A percentile compares a stretch with the other conserved stretches of the same genome.
Conservation (phyloP, 2,888 invertebrate genomes). For the Phasia obesa region DNA sequence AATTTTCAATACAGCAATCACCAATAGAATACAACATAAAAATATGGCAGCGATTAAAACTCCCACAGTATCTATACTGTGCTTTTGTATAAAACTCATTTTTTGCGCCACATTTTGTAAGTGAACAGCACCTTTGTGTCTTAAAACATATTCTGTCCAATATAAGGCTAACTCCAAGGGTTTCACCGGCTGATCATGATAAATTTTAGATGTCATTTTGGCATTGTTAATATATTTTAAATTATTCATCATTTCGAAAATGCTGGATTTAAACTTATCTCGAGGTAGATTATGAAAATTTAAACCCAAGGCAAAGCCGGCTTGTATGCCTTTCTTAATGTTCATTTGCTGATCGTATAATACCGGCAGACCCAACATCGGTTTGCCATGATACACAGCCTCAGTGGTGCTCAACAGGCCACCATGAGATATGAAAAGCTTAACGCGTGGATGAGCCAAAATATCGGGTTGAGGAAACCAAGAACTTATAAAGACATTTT, state of each 20-base stretch:
- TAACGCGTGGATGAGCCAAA: conserved; percentile 82
- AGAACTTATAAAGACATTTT: conserved; percentile 77
- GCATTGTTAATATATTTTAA: conserved; percentile 72
- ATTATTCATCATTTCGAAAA: conserved; percentile 61
- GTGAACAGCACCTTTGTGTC: conserved; percentile 76
- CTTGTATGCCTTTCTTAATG: conserved; percentile 75
- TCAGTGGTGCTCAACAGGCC: conserved; percentile 83
- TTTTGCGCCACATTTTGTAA: conserved; percentile 74
- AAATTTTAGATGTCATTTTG: conserved; percentile 74
- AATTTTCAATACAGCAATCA: not conserved
- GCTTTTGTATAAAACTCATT: conserved; percentile 75
- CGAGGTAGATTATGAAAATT: conserved; percentile 60
- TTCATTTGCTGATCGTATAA: conserved; percentile 81
- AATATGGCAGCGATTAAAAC: conserved; percentile 41
- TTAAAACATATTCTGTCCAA: conserved; percentile 79
- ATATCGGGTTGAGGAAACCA: conserved; percentile 82
- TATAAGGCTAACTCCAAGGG: conserved; percentile 77
- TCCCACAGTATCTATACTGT: conserved; percentile 74
- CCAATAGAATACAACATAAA: not conserved
- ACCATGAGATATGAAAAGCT: conserved; percentile 84
- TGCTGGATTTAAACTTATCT: conserved; percentile 31
- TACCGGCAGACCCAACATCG: conserved; percentile 81
- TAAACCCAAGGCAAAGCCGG: conserved; percentile 78
- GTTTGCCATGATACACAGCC: conserved; percentile 82
- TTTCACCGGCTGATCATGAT: conserved; percentile 78